phyloP scores from a whole-genome alignment of 2,113 vertebrate genomes.

The Lepisosteus oculatus region DNA sequence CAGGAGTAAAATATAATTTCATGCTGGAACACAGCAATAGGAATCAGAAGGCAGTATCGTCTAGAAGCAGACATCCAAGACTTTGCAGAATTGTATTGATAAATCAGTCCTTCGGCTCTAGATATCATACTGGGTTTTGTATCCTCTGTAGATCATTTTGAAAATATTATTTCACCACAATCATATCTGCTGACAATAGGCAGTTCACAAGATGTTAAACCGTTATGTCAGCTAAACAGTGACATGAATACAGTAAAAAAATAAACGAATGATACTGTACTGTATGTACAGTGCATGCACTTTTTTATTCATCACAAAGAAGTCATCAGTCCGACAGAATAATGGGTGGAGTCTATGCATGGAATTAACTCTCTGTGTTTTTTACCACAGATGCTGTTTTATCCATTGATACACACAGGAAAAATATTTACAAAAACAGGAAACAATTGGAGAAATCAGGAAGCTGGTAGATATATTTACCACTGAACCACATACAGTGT shows the following conservation, averaged over 20 bases:
- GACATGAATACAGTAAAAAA: slow-evolving; percentile 34
- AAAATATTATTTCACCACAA: slow-evolving; percentile 48
- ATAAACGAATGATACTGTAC: not conserved
- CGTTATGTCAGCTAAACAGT: slow-evolving; percentile 22
- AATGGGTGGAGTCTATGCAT: slow-evolving; percentile 33
- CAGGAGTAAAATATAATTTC: slow-evolving; percentile 15
- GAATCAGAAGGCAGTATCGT: slow-evolving; percentile 19
- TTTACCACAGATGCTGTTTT: too few species aligned
- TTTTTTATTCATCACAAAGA: slow-evolving; percentile 14
- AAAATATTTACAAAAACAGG: too few species aligned
- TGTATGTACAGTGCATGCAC: not conserved
- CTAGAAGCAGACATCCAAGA: not conserved
- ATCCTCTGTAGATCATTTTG: slow-evolving; percentile 43
- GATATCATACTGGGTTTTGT: slow-evolving; percentile 42
- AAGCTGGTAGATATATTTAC: too few species aligned
- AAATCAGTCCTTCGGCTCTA: slow-evolving; percentile 53
- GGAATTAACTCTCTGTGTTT: slow-evolving; percentile 39
- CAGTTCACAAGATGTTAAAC: slow-evolving; percentile 41
- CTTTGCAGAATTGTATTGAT: slow-evolving; percentile 39
- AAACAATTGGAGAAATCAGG: too few species aligned
- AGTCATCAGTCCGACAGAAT: slow-evolving; percentile 20
- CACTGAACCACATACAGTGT: too few species aligned
- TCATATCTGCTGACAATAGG: slow-evolving; percentile 51
- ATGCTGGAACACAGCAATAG: not conserved
- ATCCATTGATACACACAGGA: too few species aligned